A percentile compares a stretch with the other conserved stretches of the same genome.
Conservation (phyloP, 1,140 invertebrate species). For the Drosophila littoralis region DNA sequence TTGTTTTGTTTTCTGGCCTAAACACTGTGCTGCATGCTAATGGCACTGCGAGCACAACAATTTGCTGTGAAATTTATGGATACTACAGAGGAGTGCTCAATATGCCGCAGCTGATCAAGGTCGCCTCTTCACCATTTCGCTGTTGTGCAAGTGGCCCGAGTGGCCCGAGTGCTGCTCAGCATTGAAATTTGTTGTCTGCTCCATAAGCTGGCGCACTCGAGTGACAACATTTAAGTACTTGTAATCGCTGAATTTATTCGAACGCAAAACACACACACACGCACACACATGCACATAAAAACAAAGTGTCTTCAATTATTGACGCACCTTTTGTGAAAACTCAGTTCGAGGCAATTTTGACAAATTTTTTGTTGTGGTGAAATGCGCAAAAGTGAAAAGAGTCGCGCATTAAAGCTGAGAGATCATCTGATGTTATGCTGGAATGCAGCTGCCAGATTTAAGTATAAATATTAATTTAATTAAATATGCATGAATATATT, state of each 20-base stretch:
- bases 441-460: background rate
- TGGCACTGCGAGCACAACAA: conserved; percentile 23
- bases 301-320: conserved; percentile 33
- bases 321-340: conserved; percentile 59
- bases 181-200: conserved; percentile 18
- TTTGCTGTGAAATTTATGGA: conserved; percentile 40
- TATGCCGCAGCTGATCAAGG: conserved; percentile 55
- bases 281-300: background rate
- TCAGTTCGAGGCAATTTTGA: conserved; percentile 26
- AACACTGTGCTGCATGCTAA: conserved; percentile 53
- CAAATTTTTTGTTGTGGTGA: conserved; percentile 47
- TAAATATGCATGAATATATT: no score
- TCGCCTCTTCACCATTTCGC: conserved; percentile 35
- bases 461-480: no score
- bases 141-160: conserved; percentile 36
- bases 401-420: conserved; percentile 2
- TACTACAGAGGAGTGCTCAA: conserved; percentile 10
- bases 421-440: conserved; percentile 2
- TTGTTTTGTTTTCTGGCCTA: conserved; percentile 23
- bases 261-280: conserved; percentile 1
- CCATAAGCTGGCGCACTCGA: conserved; percentile 26
- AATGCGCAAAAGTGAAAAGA: conserved; percentile 67
- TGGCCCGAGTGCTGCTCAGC: conserved; percentile 18
- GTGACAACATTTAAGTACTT: conserved; percentile 36
- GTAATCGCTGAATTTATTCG: conserved; percentile 43